Evolutionary conservation across 2,888 invertebrate genomes (phyloP), one percentile per base, ranked within the genome.

Genomic region (Pyrgus malvae): DNA sequence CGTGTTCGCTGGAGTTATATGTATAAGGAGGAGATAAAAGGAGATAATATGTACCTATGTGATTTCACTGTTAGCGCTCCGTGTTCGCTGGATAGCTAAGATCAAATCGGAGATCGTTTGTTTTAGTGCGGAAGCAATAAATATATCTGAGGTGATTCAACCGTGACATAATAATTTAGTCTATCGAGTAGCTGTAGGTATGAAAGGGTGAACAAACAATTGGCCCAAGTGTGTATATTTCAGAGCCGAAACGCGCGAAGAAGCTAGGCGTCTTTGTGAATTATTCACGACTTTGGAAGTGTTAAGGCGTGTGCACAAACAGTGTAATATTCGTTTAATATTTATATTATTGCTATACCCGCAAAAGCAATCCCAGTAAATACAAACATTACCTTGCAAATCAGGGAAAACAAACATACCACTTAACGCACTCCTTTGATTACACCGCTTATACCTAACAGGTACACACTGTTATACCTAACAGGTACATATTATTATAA

Each of bases 261-360:
- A 44, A 19, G 44, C 59, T 44, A 46, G 54, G 58, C 60, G 57
- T 62, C 57, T 69, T 67, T 59, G 66, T 88, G 86, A 88, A 88
- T 87, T 64, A 87, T 89, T 86, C 83, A 87, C 66, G 66, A 69
- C 62, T 64, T 66, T 70, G 70, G 71, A 80, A 80, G 80, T 80
- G 79, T 84, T 77, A 72, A 80, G 73, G 70, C 74, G 74, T 80
- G 76, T 78, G 76, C 79, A 70, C 76, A 80, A 84, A 83, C 80
- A 78, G 69, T 57, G 68, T 79, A 76, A 82, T 83, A 82, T 80
- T 75, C 77, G 67, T 82, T 82, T 78, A 84, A 82, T 86, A 86
- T 87, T 86, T 75, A 83, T 77, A 76, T 77, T 79, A 80, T 75
- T 77, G 70, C 74, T 66, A 54, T 67, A 70, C 70, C 68, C 69